Evolutionary conservation across 2,888 invertebrate species (phyloP).

Genomic region (Biston stratarius): DNA sequence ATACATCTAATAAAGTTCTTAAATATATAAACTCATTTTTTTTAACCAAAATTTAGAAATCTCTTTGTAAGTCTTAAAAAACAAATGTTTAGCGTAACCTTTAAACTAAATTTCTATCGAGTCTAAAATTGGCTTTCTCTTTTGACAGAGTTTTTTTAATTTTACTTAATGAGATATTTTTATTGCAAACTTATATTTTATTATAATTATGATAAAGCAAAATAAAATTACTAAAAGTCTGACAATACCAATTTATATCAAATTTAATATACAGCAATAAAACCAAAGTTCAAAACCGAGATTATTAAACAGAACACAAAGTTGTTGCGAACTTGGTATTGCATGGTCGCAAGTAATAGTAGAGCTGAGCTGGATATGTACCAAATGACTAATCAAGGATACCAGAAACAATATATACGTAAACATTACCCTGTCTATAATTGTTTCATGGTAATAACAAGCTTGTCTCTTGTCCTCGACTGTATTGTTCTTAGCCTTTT

Average conservation of each 20-base stretch:
- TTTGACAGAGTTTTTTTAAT: too few relatives aligned
- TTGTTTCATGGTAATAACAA: constrained; percentile 28
- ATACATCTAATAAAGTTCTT: too few relatives aligned
- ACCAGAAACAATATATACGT: constrained; percentile 33
- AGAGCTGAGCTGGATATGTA: constrained; percentile 6
- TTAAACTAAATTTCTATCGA: too few relatives aligned
- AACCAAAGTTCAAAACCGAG: constrained; percentile 5
- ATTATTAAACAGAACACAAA: constrained; percentile 5
- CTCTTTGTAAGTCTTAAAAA: too few relatives aligned
- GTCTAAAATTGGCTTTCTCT: too few relatives aligned
- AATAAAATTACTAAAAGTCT: too few relatives aligned
- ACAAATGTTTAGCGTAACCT: too few relatives aligned
- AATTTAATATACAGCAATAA: not conserved
- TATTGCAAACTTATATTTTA: not conserved
- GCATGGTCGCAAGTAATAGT: constrained; percentile 8
- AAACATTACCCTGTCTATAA: constrained; percentile 25
- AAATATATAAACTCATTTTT: too few relatives aligned
- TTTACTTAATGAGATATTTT: not conserved
- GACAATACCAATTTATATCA: not conserved
- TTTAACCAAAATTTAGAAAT: too few relatives aligned
- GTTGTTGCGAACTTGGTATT: constrained; percentile 12
- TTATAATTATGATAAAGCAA: too few relatives aligned
- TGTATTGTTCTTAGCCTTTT: constrained; percentile 34
- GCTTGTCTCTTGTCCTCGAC: constrained; percentile 17
- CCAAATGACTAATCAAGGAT: constrained; percentile 37